These are phyloP conservation scores for Tetragonula clypearis DNA, from an alignment of 1,140 invertebrate species.

Conservation along the genomic window DNA sequence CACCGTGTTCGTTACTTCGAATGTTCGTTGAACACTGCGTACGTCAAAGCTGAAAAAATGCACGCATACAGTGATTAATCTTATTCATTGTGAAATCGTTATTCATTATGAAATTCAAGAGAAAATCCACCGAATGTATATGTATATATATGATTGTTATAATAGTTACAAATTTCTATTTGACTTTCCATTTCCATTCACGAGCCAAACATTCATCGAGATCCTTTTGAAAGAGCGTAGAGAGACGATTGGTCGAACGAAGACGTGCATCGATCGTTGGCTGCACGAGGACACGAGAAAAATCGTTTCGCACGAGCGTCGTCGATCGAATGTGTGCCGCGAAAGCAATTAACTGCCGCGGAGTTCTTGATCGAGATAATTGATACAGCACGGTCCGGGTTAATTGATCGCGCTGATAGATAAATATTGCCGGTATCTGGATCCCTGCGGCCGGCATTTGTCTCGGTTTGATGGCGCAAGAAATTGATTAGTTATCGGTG, in stretches of 20 bases:
- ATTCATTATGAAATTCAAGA: no score
- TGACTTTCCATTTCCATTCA: no score
- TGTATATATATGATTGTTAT: no score
- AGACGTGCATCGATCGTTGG: not conserved
- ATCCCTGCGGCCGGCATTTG: conserved; percentile 21
- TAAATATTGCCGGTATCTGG: conserved; percentile 39
- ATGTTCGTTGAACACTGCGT: not conserved
- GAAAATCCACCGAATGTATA: no score
- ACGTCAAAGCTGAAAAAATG: no score
- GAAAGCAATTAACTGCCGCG: conserved; percentile 60
- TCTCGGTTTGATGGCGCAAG: conserved; percentile 10
- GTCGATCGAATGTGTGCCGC: conserved; percentile 54
- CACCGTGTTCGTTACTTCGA: no score
- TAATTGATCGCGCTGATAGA: conserved; percentile 60
- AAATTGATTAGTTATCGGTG: conserved; percentile 16
- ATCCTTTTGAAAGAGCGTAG: not conserved
- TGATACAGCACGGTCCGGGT: conserved; percentile 52
- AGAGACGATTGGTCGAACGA: not conserved
- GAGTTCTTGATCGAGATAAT: conserved; percentile 57
- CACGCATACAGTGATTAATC: no score
- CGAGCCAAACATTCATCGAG: no score
- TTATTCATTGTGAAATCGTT: no score
- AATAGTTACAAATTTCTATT: no score
- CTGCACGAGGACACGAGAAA: conserved; percentile 21
- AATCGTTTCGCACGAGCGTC: conserved; percentile 21